Base-by-base conservation (phyloP, 2,888 invertebrate species). In the Tetragnatha montana region DNA sequence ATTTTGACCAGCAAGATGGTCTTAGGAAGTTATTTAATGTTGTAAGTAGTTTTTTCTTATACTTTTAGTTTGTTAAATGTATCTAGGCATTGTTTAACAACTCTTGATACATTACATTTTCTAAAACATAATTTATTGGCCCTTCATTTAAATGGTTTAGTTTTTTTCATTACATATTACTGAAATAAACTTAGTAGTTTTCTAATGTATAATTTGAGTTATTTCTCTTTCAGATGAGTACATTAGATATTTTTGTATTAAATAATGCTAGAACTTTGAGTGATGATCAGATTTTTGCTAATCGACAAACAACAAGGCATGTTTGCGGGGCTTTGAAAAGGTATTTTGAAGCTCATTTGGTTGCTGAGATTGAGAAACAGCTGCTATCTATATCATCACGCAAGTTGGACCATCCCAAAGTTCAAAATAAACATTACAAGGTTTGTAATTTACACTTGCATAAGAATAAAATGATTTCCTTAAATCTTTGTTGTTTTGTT, bases 1-100 rank as follows among this genome's bases (percentile, higher is more conserved):
- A 98, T 93, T 99, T 99, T 93, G 99, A 99, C 94, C 95, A 94
- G n/a, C 95, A 97, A 94, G 99, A 99, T 94, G 99, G 99, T 0
- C 95, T 99, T 6, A 94, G 99, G 17, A 97, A 97, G 93, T 94
- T 99, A 0, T 97, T 97, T 94, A 99, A 99, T 95, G 97, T 98
- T 93, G 96, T 97, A 91, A 85, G 87, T 88, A 80, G 51, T 19
- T 22, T 76, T 51, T 47, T 50, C 2, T 21, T 73, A 12, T 12
- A 73, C 22, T 35, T 22, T 35, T 74, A 21, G 10, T 71, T 71
- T 22, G n/a, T 74, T 74, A 35, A 35, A 1, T 35, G 2, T 35
- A 35, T 35, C 4, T 4, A 35, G 35, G 35, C 35, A 35, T 35
- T 35, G 35, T 35, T 35, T 4, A 35, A 2, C 35, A 35, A 35